Evolutionary conservation across 2,888 invertebrate species (phyloP), one percentile per base, ranked within the genome.

Genomic region (Camponotus fellah): DNA sequence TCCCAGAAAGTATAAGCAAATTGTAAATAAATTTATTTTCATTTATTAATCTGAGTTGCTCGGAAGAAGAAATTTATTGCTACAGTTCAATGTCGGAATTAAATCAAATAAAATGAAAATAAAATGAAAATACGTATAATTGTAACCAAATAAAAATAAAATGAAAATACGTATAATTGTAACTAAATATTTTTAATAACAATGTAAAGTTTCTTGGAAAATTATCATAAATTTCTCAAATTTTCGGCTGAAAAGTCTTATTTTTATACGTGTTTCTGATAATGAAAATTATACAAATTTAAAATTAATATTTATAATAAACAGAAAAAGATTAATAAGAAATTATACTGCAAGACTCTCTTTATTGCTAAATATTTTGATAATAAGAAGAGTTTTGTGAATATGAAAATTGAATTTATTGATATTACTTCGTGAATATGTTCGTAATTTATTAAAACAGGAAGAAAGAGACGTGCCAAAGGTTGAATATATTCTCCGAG

Each of bases 401-500:
- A 32, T 64, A 1, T 26, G 26, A 62, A 81, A 58, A 75, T 53
- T 80, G 26, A 12, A 72, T 17, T 34, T 65, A 26, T 40, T 81
- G n/a, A 81, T 64, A 53, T 74, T 72, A 60, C 26, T 80, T 26
- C 1, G 5, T 37, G 26, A 74, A 74, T 53, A 26, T 62, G n/a
- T 26, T 53, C 26, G 8, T 53, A 21, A 74, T 81, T 64, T 75
- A 49, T 49, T 81, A 62, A 69, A 56, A 37, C 2, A 34, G n/a
- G 32, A 58, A 69, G 40, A 77, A 10, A 56, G 34, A 34, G 46
- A 60, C 26, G 46, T 71, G 60, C 21, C 37, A 71, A 80, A 71
- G 34, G 34, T 60, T 10, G 12, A 79, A 80, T 60, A 4, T 84
- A 84, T 84, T 83, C 66, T 64, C 81, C 56, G 43, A 65, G 74